Evolutionary conservation across 2,888 invertebrate species (phyloP).

Genomic region (Drosophila tanythrix): DNA sequence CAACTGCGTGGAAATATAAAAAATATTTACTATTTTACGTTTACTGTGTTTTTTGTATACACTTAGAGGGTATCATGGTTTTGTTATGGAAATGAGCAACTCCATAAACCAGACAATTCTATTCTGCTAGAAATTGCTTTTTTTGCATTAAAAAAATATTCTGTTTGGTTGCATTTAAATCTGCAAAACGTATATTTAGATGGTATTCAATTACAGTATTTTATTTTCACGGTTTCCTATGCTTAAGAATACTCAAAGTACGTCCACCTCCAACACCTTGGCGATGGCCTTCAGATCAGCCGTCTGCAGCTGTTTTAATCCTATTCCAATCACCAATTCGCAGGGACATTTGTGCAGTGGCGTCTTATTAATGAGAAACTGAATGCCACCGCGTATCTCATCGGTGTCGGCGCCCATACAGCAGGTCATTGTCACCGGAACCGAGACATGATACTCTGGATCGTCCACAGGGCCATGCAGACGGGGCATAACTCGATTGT

Average conservation of each 20-base stretch:
- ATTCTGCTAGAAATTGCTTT: background rate
- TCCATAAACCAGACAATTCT: background rate
- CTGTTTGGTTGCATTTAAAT: background rate
- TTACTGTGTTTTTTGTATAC: background rate
- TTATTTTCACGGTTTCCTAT: constrained; percentile 26
- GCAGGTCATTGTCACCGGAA: constrained; percentile 77
- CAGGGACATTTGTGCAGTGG: constrained; percentile 73
- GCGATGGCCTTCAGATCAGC: constrained; percentile 72
- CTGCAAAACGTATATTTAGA: background rate
- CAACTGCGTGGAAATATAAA: constrained; percentile 77
- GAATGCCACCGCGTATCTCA: constrained; percentile 80
- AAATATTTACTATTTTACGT: constrained; percentile 57
- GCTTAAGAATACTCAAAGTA: constrained; percentile 34
- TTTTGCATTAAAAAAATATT: background rate
- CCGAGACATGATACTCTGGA: constrained; percentile 71
- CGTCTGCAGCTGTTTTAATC: constrained; percentile 76
- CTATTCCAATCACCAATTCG: constrained; percentile 80
- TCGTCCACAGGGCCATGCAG: constrained; percentile 65
- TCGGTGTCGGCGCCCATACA: constrained; percentile 81
- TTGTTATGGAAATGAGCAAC: background rate
- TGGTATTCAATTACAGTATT: background rate
- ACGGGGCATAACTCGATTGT: constrained; percentile 50
- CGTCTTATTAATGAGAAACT: constrained; percentile 81
- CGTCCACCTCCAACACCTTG: constrained; percentile 58
- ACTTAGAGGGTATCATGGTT: background rate